Evolutionary conservation across 2,888 invertebrate genomes (phyloP).

Genomic region (Kuschelorhynchus macadamiae): DNA sequence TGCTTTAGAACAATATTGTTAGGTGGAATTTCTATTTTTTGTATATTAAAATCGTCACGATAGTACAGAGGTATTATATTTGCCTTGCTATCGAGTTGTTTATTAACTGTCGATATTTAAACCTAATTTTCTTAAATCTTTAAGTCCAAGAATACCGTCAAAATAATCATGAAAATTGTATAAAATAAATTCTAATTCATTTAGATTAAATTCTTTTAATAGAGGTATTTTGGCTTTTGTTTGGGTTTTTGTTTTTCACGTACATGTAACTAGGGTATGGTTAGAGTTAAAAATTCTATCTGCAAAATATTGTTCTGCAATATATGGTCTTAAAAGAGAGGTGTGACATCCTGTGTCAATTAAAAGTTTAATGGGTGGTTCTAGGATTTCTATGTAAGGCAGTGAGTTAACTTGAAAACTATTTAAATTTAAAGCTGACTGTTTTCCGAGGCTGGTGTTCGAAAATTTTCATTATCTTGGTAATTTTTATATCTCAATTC

Average conservation of each 20-base stretch:
- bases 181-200: conserved; percentile 18
- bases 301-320: conserved; percentile 22
- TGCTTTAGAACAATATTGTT: conserved; percentile 11
- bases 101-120: too few species aligned
- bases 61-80: conserved; percentile 5
- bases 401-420: conserved; percentile 28
- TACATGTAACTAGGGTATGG: conserved; percentile 12
- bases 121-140: too few species aligned
- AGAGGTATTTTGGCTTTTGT: conserved; percentile 11
- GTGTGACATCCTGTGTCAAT: conserved; percentile 40
- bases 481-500: too few species aligned
- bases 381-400: conserved; percentile 33
- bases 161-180: too few species aligned
- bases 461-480: conserved; percentile 1
- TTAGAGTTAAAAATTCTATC: conserved; percentile 12
- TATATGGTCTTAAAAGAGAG: conserved; percentile 34
- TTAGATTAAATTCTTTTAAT: neutral
- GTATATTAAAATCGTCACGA: conserved; percentile 1
- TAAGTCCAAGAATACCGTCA: too few species aligned
- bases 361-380: conserved; percentile 40
- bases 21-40: conserved; percentile 9
- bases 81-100: conserved; percentile 2
- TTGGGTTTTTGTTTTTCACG: conserved; percentile 13
- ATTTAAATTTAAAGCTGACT: conserved; percentile 4
- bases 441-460: conserved; percentile 7